Base-by-base conservation (phyloP, 1,140 invertebrate genomes). In the Brachionus angularis region DNA sequence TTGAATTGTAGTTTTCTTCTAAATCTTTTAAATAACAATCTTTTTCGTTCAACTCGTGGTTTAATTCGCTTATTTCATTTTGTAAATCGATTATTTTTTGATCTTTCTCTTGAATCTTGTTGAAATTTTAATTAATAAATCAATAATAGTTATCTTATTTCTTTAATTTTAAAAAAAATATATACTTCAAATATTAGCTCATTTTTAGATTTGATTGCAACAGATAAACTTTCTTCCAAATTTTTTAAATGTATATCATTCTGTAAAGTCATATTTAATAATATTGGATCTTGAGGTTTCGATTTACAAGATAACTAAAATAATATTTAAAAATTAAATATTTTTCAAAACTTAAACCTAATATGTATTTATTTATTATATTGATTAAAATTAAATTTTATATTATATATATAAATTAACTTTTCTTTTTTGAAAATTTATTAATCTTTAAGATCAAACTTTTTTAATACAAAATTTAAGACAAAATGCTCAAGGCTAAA, bases 211-310 rank as follows among this genome's bases (percentile, higher is more conserved):
- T 58, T 58, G 5, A 58, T 58, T n/a, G 53, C 53, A 14, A 34
- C 36, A 5, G 53, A 58, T 4, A 58, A 23, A 39, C 53, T 58
- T 31, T 58, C 53, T 23, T 58, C 53, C 25, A 58, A 58, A 23
- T 58, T 58, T 58, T 58, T 58, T 21, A 58, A 23, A 36, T 58
- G 53, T 5, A 58, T 34, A 31, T 58, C 53, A 23, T 58, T 58
- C 33, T 58, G 53, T 23, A 58, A 58, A 58, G 53, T 58, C 53
- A 58, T 58, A 23, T 58, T 58, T 14, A 58, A 58, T 39, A 58
- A 58, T 39, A 58, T 58, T 8, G 53, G 14, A 14, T 58, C 53
- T 23, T 58, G 33, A 23, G 53, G 53, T 36, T 58, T 33, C 10
- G 36, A 58, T 58, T 34, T 58, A 39, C 53, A 58, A 25, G 53